A percentile compares a stretch with the other conserved stretches of the same genome.
phyloP scores from a whole-genome alignment of 2,797 vertebrate species.

The Emys orbicularis region DNA sequence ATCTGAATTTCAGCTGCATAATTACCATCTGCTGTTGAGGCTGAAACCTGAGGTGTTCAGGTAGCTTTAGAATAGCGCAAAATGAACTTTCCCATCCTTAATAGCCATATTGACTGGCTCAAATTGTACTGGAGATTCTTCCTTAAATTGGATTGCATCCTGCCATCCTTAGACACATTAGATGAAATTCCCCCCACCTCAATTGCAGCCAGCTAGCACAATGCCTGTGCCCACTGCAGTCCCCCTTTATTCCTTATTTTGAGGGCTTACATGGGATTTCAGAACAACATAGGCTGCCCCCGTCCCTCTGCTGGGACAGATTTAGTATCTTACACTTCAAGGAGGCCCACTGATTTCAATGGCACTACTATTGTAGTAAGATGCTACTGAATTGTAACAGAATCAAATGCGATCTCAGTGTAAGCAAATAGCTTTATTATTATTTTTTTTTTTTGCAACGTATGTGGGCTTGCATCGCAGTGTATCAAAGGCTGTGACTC shows the following conservation, averaged over 20 bases:
- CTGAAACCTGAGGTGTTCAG: not conserved
- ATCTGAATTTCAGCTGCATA: not conserved
- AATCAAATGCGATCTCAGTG: not conserved
- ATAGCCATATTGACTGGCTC: not conserved
- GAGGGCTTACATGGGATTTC: not conserved
- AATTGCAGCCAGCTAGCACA: no score
- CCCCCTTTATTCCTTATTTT: not conserved
- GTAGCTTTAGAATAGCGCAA: not conserved
- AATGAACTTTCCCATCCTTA: not conserved
- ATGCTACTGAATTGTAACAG: not conserved
- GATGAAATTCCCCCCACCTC: not conserved
- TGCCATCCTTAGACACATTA: not conserved
- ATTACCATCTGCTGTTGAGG: not conserved
- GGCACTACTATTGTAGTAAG: not conserved
- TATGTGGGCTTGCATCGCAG: not conserved
- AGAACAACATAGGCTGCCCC: not conserved
- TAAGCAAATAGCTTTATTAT: not conserved
- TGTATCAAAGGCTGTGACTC: not conserved
- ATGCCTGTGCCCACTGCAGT: not conserved
- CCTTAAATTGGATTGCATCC: not conserved
- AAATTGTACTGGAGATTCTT: not conserved
- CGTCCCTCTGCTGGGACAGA: not conserved
- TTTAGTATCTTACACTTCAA: not conserved
- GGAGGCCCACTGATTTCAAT: not conserved
- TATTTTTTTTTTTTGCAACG: no score